Percentiles rank a stretch among this genome's conserved stretches.
phyloP scores from a whole-genome alignment of 2,797 vertebrate genomes.

The Leontopithecus rosalia region DNA sequence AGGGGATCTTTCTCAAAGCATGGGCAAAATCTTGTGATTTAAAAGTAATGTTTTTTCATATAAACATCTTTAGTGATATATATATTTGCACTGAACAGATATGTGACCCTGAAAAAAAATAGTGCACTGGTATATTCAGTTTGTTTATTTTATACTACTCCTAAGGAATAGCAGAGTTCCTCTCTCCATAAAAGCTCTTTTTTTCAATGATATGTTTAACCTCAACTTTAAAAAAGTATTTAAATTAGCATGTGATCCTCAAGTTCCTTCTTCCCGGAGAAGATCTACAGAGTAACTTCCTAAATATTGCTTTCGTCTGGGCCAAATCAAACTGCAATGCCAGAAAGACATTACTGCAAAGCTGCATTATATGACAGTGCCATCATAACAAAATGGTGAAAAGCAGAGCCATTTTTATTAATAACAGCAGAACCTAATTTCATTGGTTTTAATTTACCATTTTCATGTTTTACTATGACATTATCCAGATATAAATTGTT shows the following conservation, averaged over 20 bases:
- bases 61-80: slow-evolving; percentile 16
- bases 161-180: not conserved
- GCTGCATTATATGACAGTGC: slow-evolving; percentile 82
- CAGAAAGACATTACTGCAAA: slow-evolving; percentile 83
- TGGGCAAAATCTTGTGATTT: not conserved
- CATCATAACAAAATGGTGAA: slow-evolving; percentile 85
- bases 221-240: slow-evolving; percentile 72
- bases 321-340: slow-evolving; percentile 83
- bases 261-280: slow-evolving; percentile 78
- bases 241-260: slow-evolving; percentile 82
- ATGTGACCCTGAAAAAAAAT: not conserved
- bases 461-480: slow-evolving; percentile 87
- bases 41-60: slow-evolving; percentile 30
- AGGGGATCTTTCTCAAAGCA: not conserved
- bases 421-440: slow-evolving; percentile 85
- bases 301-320: slow-evolving; percentile 86
- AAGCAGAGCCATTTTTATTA: slow-evolving; percentile 85
- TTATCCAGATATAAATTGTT: slow-evolving; percentile 90
- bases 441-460: slow-evolving; percentile 85
- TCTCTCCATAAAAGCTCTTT: slow-evolving; percentile 21
- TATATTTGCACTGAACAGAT: not conserved
- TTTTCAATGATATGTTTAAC: slow-evolving; percentile 77
- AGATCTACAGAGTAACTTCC: slow-evolving; percentile 80
- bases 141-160: slow-evolving; percentile 42
- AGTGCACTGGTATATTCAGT: slow-evolving; percentile 2